Percentiles rank a stretch among this genome's conserved stretches.
Conservation (phyloP, 35 echinoderm and acorn worm genomes). For the Holothuria glaberrima region DNA sequence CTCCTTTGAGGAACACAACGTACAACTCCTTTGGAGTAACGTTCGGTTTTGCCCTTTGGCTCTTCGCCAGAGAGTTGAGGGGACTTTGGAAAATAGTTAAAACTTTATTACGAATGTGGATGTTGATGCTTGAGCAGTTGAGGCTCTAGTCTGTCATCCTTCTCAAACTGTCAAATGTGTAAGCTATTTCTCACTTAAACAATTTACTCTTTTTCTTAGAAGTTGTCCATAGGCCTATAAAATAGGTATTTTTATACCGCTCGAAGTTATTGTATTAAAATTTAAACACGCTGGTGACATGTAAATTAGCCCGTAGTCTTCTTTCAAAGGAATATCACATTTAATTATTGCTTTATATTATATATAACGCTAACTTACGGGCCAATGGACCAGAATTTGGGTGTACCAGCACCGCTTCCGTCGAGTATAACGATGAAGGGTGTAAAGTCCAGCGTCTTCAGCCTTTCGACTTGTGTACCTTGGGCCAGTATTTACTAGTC, state of each 20-base stretch:
- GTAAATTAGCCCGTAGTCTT: not conserved
- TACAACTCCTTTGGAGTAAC: too few species aligned
- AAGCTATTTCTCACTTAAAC: too few species aligned
- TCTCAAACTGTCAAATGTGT: too few species aligned
- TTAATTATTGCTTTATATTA: not conserved
- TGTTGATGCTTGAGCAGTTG: too few species aligned
- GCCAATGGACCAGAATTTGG: not conserved
- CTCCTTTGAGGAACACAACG: too few species aligned
- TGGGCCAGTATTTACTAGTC: not conserved
- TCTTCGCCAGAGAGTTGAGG: too few species aligned
- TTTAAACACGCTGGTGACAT: not conserved
- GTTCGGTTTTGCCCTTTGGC: too few species aligned
- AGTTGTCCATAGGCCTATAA: too few species aligned
- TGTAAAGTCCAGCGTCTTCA: not conserved
- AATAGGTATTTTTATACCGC: not conserved
- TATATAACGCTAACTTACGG: not conserved
- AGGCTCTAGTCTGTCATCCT: too few species aligned
- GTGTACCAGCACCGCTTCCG: not conserved
- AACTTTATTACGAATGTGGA: too few species aligned
- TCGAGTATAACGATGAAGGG: not conserved
- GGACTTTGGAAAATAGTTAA: too few species aligned
- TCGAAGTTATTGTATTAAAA: not conserved
- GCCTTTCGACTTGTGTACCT: not conserved
- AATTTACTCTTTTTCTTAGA: too few species aligned
- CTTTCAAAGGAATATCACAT: not conserved